A percentile compares a stretch with the other conserved stretches of the same genome.
Conservation (phyloP, 2,888 invertebrate genomes). For the Vandiemenella viatica region DNA sequence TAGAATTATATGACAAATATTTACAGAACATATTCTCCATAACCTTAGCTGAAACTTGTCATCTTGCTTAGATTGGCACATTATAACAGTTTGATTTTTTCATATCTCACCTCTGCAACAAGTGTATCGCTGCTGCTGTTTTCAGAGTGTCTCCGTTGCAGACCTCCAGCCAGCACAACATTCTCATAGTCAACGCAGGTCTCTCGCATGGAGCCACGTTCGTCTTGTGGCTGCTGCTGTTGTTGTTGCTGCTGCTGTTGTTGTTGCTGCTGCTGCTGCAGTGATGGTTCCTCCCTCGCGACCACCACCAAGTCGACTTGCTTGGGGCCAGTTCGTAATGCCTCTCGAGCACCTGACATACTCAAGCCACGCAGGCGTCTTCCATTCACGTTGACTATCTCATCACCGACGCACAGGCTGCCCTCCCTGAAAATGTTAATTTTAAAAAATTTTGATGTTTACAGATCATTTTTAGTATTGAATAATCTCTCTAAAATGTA, state of each 20-base stretch:
- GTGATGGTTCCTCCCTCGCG: too few relatives aligned
- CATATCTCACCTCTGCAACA: too few relatives aligned
- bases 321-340: conserved; percentile 42
- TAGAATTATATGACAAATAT: too few relatives aligned
- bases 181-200: conserved; percentile 58
- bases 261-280: too few relatives aligned
- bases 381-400: conserved; percentile 57
- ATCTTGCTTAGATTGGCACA: too few relatives aligned
- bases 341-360: conserved; percentile 48
- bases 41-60: too few relatives aligned
- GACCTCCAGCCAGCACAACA: conserved; percentile 21
- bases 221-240: conserved; percentile 1
- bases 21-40: too few relatives aligned
- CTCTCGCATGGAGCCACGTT: conserved; percentile 36
- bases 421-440: conserved; percentile 37
- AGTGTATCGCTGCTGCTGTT: too few relatives aligned
- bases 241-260: background rate
- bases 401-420: conserved; percentile 49
- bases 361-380: conserved; percentile 47
- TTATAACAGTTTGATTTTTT: too few relatives aligned
- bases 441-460: too few relatives aligned
- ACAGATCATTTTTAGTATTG: too few relatives aligned
- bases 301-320: conserved; percentile 48
- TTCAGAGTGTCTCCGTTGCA: background rate
- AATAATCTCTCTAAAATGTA: too few relatives aligned